These are phyloP conservation scores for Ectemnius continuus DNA, from an alignment of 2,888 invertebrate species.

Conservation along the genomic window DNA sequence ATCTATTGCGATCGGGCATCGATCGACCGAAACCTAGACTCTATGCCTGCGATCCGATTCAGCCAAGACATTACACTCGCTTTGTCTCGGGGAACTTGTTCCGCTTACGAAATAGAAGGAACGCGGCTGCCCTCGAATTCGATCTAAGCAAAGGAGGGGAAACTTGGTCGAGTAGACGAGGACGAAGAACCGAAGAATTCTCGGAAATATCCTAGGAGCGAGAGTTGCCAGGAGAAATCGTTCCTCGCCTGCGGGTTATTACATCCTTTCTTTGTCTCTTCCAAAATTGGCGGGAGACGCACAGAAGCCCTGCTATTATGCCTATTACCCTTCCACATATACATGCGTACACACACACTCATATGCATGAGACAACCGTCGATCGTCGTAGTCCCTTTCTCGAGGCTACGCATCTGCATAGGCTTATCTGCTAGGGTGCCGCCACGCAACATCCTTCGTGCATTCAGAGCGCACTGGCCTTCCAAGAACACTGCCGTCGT, in stretches of 20 bases:
- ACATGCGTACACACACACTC: too few species aligned
- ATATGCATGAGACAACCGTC: too few species aligned
- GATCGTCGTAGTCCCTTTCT: too few species aligned
- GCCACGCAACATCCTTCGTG: too few species aligned
- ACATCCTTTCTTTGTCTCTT: too few species aligned
- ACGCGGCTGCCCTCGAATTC: slow-evolving; percentile 23
- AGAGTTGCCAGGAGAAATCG: slow-evolving; percentile 36
- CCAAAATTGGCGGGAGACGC: too few species aligned
- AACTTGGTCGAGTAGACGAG: background rate
- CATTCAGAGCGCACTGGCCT: too few species aligned
- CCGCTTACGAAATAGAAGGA: slow-evolving; percentile 51
- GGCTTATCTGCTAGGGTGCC: too few species aligned
- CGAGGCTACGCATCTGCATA: too few species aligned
- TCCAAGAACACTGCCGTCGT: background rate
- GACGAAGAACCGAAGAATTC: slow-evolving; percentile 29
- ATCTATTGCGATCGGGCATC: slow-evolving; percentile 17
- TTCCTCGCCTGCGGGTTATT: background rate
- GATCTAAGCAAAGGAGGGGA: background rate
- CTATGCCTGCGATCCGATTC: slow-evolving; percentile 22
- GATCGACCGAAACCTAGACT: slow-evolving; percentile 35
- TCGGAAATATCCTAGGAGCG: slow-evolving; percentile 40
- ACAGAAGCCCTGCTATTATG: too few species aligned
- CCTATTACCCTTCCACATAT: too few species aligned
- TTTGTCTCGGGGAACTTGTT: slow-evolving; percentile 35
- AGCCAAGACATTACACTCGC: background rate